Percentiles rank a stretch among this genome's conserved stretches.
These are phyloP conservation scores for Aptenodytes forsteri DNA, from an alignment of 2,113 vertebrate species.

Conservation along the genomic window DNA sequence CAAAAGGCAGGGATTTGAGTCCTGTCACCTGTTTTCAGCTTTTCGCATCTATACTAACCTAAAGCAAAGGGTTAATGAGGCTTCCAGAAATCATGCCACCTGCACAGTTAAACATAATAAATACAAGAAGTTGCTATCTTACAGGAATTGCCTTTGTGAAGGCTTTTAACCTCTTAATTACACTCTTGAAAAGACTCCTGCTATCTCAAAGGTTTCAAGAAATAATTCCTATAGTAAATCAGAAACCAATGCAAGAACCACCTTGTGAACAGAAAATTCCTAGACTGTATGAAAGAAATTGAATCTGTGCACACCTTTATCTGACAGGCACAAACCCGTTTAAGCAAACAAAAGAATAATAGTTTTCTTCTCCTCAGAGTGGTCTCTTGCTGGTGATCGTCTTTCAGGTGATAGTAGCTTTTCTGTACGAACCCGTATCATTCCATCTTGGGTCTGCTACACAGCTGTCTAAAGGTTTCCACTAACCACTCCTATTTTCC, in stretches of 20 bases:
- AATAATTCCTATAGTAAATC: constrained; percentile 64
- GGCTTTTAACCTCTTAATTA: constrained; percentile 61
- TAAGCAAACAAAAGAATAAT: constrained; percentile 76
- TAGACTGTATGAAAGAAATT: constrained; percentile 70
- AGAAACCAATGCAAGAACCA: constrained; percentile 67
- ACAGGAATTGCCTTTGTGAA: constrained; percentile 29
- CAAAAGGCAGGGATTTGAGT: background rate
- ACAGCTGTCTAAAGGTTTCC: constrained; percentile 73
- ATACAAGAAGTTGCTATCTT: constrained; percentile 8
- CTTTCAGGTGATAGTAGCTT: constrained; percentile 73
- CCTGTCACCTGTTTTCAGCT: background rate
- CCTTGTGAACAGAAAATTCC: constrained; percentile 67
- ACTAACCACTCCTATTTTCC: constrained; percentile 53
- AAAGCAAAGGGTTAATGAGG: constrained; percentile 19
- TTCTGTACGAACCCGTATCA: constrained; percentile 69
- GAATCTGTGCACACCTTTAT: constrained; percentile 73
- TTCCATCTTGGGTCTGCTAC: constrained; percentile 72
- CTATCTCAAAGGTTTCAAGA: constrained; percentile 61
- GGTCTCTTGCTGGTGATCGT: constrained; percentile 55
- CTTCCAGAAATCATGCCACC: constrained; percentile 10
- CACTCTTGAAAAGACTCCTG: constrained; percentile 24
- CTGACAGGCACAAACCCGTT: constrained; percentile 62
- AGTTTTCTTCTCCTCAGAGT: constrained; percentile 76
- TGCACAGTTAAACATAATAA: constrained; percentile 32
- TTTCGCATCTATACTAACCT: background rate